These are phyloP conservation scores for Falco novaeseelandiae DNA, from an alignment of 2,797 vertebrate species.

Conservation along the genomic window DNA sequence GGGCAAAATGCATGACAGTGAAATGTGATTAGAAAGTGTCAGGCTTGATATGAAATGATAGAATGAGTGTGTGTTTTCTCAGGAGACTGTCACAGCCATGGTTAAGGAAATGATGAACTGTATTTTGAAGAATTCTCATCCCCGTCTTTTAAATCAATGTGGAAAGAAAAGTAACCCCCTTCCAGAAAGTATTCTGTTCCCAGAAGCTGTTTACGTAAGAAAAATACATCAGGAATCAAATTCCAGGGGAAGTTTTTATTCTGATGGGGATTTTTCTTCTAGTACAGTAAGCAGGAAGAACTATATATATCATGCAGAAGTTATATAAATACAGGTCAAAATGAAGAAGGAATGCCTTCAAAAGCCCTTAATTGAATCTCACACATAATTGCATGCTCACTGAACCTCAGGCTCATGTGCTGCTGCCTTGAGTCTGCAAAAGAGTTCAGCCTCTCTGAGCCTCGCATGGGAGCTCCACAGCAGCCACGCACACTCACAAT, in stretches of 20 bases:
- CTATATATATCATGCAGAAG: background rate
- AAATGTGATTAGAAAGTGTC: background rate
- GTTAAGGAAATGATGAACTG: background rate
- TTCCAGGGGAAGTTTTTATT: background rate
- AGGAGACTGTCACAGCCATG: background rate
- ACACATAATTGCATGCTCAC: slow-evolving; percentile 27
- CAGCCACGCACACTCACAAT: background rate
- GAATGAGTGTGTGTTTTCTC: background rate
- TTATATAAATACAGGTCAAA: background rate
- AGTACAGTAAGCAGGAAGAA: background rate
- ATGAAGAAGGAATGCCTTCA: slow-evolving; percentile 26
- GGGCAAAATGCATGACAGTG: background rate
- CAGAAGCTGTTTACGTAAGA: background rate
- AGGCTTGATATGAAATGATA: background rate
- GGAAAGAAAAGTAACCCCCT: background rate
- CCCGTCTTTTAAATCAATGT: background rate
- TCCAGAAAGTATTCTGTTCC: background rate
- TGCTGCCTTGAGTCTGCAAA: background rate
- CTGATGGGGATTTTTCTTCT: background rate
- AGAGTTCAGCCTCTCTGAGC: background rate
- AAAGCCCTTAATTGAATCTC: slow-evolving; percentile 36
- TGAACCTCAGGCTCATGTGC: background rate
- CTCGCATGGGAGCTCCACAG: background rate
- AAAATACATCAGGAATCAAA: background rate
- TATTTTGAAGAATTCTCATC: background rate